Conservation (phyloP, 2,113 vertebrate genomes). For the Gorilla gorilla region DNA sequence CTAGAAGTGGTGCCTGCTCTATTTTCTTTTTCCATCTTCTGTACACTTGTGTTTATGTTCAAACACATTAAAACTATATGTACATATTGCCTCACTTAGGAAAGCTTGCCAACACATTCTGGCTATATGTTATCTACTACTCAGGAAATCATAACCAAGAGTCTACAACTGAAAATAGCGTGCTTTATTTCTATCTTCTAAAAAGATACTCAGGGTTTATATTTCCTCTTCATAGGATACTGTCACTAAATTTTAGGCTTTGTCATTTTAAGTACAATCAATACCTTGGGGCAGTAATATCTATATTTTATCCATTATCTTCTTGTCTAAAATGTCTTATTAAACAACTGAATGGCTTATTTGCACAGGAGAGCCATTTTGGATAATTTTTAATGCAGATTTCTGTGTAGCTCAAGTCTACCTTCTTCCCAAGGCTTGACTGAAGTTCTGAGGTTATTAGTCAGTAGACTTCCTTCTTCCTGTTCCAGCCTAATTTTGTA, state of each 20-base stretch:
- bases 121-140: neutral
- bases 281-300: neutral
- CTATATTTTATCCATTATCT: neutral
- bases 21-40: constrained; percentile 20
- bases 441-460: neutral
- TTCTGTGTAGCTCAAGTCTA: neutral
- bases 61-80: constrained; percentile 24
- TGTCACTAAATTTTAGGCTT: constrained; percentile 38
- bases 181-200: constrained; percentile 3
- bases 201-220: neutral
- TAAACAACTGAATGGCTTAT: neutral
- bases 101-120: constrained; percentile 12
- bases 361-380: neutral
- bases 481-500: neutral
- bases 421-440: neutral
- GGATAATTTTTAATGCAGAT: neutral
- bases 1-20: neutral
- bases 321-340: constrained; percentile 4
- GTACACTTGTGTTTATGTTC: neutral
- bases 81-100: neutral
- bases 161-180: neutral
- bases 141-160: neutral
- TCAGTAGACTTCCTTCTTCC: neutral
- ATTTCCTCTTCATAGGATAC: neutral
- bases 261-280: constrained; percentile 42